Evolutionary conservation across 53 echinoderm and acorn worm species (phyloP).

Genomic region (Astropecten irregularis): DNA sequence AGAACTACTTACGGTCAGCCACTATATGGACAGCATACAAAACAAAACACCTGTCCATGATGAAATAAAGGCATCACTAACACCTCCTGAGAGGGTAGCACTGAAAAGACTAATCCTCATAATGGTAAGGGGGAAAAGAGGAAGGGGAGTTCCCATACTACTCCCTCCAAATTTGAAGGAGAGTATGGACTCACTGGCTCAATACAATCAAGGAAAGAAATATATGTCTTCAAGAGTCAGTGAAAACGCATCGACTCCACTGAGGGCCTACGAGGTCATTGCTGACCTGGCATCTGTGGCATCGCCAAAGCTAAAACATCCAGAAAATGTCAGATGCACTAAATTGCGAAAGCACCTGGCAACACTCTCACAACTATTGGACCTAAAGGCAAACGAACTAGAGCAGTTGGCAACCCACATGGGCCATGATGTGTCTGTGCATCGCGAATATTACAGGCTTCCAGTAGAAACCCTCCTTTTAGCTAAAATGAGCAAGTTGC

Average conservation of each 20-base stretch:
- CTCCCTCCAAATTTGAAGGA: slow-evolving; percentile 27
- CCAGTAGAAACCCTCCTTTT: slow-evolving; percentile 16
- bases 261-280: slow-evolving; percentile 1
- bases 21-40: slow-evolving; percentile 4
- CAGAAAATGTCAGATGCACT: slow-evolving; percentile 48
- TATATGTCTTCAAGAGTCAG: slow-evolving; percentile 14
- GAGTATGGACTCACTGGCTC: slow-evolving; percentile 31
- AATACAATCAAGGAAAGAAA: slow-evolving; percentile 1
- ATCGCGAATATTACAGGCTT: slow-evolving; percentile 10
- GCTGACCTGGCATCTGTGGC: background rate
- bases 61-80: slow-evolving; percentile 33
- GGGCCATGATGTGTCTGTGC: slow-evolving; percentile 42
- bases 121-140: slow-evolving; percentile 54
- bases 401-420: slow-evolving; percentile 65
- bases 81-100: slow-evolving; percentile 48
- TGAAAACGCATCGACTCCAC: slow-evolving; percentile 17
- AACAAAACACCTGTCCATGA: slow-evolving; percentile 44
- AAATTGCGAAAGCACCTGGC: slow-evolving; percentile 69
- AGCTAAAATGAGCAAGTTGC: slow-evolving; percentile 30
- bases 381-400: slow-evolving; percentile 30
- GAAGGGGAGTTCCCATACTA: slow-evolving; percentile 43
- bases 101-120: slow-evolving; percentile 14
- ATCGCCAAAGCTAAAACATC: slow-evolving; percentile 44
- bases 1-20: background rate
- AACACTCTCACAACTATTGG: slow-evolving; percentile 59